Base-by-base conservation (phyloP, 2,113 vertebrate genomes). In the Ursus arctos region DNA sequence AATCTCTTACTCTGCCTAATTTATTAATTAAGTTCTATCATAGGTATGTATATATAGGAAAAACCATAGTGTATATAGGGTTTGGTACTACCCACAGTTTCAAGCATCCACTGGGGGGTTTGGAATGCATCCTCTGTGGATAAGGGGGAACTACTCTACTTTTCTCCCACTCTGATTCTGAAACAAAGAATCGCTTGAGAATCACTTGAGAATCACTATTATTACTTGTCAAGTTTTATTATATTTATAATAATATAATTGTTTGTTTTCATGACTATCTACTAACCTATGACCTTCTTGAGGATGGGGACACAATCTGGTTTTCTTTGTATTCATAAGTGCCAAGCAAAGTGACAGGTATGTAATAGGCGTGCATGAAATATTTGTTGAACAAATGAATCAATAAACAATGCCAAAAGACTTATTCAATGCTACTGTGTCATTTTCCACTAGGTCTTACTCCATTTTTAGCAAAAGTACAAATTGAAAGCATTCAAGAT, bases 401-500 rank as follows among this genome's bases (percentile, higher is more conserved):
- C 57, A 63, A 71, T 84, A 49, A 97, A 72, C 14, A 77, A 31
- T 85, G 47, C 16, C 49, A 18, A n/a, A 79, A 83, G 72, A 82
- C 16, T 71, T 63, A 49, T 69, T 81, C 6, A 59, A 40, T 31
- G 31, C 18, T 59, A 59, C 77, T 55, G 40, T 24, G 91, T 84
- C 51, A 65, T 51, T 92, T 61, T 61, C 26, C 57, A 10, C 12
- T 7, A 40, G 49, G 12, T 49, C 26, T 74, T 87, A 40, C 47
- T 89, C 49, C 91, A 16, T 82, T 77, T 92, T 92, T 69, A 79
- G 36, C 92, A 82, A 65, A 98, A 91, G 6, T 80, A 51, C 61
- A 95, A 97, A 85, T 53, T 96, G 33, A 4, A 98, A 95, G 55
- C 96, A 79, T 87, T 83, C 95, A 86, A 84, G 49, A 90, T 92